Base-by-base conservation (phyloP, 2,113 vertebrate genomes). In the Sylvilagus bachmani region DNA sequence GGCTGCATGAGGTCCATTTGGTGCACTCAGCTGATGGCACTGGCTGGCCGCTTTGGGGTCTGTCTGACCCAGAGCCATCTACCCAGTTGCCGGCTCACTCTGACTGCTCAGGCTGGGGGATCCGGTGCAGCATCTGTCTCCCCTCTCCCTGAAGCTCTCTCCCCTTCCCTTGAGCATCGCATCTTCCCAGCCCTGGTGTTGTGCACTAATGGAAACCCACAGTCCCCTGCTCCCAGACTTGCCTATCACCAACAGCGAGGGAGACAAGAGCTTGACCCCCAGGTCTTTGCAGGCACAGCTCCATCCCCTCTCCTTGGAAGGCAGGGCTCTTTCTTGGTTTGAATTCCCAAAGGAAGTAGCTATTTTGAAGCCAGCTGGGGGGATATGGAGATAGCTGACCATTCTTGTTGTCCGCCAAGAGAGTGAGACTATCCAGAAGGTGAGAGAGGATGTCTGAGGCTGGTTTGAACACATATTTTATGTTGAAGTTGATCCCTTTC, bases 351-450 rank as follows among this genome's bases (percentile, higher is more conserved):
- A 89, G 38, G 95, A 82, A 93, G 62, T 82, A 51, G 13, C 89
- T 96, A 90, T 96, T 97, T 97, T 93, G 94, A 82, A 95, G 38
- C n/a, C 79, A 81, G 78, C 64, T 82, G 33, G n/a, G 71, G 55
- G 77, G 69, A 79, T 66, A 70, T 27, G 44, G 74, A 95, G 96
- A 89, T 67, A 89, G 55, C 84, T 90, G 90, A 82, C 85, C 58
- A 19, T 80, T 93, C 74, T 70, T 21, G 33, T 64, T 92, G 71
- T 86, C 83, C 87, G 69, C 90, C 84, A 82, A 71, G 87, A 90
- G 64, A 79, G 64, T 89, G 88, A 95, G 83, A 95, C 2, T 61
- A 84, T 86, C 83, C 73, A 73, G 85, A 96, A 96, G 88, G 86
- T 85, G 79, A 85, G 74, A 85, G 85, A 85, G 85, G 86, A 85